Conservation (phyloP, 1,140 invertebrate species). For the Ostrea denselamellosa region DNA sequence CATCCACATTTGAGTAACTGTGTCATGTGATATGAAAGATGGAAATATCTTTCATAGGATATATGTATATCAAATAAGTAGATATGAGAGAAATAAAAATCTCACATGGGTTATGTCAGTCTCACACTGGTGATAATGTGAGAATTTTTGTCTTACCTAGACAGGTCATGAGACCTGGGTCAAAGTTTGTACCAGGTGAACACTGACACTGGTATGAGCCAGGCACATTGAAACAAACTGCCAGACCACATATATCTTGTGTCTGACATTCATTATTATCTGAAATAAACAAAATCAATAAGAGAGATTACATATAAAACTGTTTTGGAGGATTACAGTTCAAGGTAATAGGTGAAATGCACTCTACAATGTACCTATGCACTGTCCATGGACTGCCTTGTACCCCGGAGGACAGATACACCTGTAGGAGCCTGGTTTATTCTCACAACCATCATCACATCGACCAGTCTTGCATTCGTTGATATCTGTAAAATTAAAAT, state of each 20-base stretch:
- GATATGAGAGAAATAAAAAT: no score
- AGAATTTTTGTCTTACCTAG: conserved; percentile 57
- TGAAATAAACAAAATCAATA: conserved; percentile 49
- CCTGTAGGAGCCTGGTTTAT: conserved; percentile 76
- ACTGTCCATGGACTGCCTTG: conserved; percentile 74
- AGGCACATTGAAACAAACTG: conserved; percentile 88
- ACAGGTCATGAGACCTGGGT: conserved; percentile 80
- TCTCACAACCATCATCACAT: conserved; percentile 81
- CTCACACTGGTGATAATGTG: no score
- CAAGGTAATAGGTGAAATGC: background rate
- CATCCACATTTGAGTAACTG: no score
- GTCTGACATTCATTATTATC: conserved; percentile 88
- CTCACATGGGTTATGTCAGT: no score
- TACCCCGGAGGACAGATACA: conserved; percentile 80
- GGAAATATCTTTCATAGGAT: no score
- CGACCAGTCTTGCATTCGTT: conserved; percentile 89
- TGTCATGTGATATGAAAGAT: no score
- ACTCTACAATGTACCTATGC: background rate
- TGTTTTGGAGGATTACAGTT: background rate
- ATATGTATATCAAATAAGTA: no score
- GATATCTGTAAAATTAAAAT: conserved; percentile 81
- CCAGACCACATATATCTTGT: conserved; percentile 85
- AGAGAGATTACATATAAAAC: background rate
- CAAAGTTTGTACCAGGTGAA: conserved; percentile 77
- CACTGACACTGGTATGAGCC: conserved; percentile 90